phyloP scores from a whole-genome alignment of 37 sponge, comb jelly and placozoan genomes.

The Theonella swinhoei region DNA sequence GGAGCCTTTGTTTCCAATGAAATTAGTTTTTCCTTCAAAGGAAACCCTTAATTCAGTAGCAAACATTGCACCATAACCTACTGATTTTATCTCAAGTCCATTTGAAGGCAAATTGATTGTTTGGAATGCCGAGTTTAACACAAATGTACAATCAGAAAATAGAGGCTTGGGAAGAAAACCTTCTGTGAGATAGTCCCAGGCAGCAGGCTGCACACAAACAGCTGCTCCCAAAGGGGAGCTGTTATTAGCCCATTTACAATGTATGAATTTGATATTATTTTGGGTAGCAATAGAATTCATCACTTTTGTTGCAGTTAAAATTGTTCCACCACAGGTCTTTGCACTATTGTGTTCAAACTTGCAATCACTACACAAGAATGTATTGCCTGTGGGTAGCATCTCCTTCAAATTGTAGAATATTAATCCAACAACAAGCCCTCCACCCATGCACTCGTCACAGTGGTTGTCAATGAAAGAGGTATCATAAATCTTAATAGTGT shows the following conservation, averaged over 20 bases:
- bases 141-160: not conserved
- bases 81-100: not conserved
- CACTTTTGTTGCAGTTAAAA: not conserved
- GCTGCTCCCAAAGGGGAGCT: conserved; percentile 6
- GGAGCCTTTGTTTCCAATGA: conserved; percentile 8
- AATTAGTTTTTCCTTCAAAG: not conserved
- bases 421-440: not conserved
- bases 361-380: not conserved
- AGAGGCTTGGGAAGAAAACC: not conserved
- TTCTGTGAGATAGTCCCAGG: not conserved
- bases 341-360: not conserved
- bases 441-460: not conserved
- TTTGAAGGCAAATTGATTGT: not conserved
- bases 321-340: not conserved
- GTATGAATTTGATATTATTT: not conserved
- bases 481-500: not conserved
- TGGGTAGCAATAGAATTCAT: not conserved
- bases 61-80: not conserved
- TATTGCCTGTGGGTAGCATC: not conserved
- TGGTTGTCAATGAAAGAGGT: not conserved
- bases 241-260: conserved; percentile 1
- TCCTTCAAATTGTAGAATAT: not conserved
- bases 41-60: not conserved
- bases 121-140: not conserved
- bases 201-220: conserved; percentile 1